These are phyloP conservation scores for Junonia oenone DNA, from an alignment of 2,888 invertebrate genomes.

Conservation along the genomic window DNA sequence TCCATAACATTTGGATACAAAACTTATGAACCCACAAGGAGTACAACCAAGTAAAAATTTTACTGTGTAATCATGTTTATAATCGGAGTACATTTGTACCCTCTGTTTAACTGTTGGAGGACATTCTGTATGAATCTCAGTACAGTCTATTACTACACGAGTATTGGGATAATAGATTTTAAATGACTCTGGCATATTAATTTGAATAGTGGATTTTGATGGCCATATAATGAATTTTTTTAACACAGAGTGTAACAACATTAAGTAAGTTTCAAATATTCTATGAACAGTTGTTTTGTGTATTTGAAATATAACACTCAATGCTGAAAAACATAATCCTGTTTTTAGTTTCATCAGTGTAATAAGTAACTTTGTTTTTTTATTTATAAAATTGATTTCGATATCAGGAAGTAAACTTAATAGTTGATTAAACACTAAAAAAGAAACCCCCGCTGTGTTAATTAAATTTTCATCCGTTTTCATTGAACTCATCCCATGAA, in stretches of 20 bases:
- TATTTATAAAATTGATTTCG: neutral
- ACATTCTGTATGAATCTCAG: neutral
- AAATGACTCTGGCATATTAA: slow-evolving; percentile 3
- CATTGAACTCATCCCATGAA: neutral
- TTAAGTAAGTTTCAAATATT: neutral
- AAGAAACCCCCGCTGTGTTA: neutral
- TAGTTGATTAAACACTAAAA: neutral
- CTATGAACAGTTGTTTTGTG: neutral
- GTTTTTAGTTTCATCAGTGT: neutral
- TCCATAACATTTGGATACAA: too few relatives aligned
- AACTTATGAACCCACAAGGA: too few relatives aligned
- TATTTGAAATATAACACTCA: neutral
- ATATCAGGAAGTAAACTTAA: neutral
- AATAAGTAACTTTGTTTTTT: neutral
- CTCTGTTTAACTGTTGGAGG: slow-evolving; percentile 1
- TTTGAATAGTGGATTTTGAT: slow-evolving; percentile 1
- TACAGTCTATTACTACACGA: slow-evolving; percentile 9
- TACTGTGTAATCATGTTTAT: neutral
- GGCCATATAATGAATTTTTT: slow-evolving; percentile 2
- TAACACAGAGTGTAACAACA: neutral
- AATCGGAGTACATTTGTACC: slow-evolving; percentile 4
- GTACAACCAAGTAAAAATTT: too few relatives aligned
- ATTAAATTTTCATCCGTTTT: neutral
- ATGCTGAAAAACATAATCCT: neutral
- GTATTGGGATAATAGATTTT: neutral